Conservation (phyloP, 2,888 invertebrate genomes). For the Cataglyphis altisquamis region DNA sequence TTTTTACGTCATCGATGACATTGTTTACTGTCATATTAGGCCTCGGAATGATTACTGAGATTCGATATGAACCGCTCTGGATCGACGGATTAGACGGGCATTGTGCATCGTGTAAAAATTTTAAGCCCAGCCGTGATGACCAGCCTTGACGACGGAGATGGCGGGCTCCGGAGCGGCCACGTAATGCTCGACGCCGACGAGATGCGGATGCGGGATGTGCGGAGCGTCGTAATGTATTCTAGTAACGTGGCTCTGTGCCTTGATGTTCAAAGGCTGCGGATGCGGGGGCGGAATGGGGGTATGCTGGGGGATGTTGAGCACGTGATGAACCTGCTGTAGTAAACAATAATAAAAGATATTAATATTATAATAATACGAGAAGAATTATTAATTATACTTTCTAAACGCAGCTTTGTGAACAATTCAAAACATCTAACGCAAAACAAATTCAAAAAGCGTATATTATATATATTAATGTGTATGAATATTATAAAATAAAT, state of each 20-base stretch:
- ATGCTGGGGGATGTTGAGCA: constrained; percentile 81
- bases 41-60: constrained; percentile 56
- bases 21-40: constrained; percentile 55
- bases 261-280: constrained; percentile 82
- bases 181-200: constrained; percentile 87
- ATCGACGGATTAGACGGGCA: constrained; percentile 72
- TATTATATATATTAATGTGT: neutral
- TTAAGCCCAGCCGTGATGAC: constrained; percentile 80
- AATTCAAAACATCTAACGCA: neutral
- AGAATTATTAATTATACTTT: neutral
- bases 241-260: constrained; percentile 77
- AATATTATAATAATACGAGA: neutral
- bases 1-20: constrained; percentile 41
- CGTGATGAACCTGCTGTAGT: constrained; percentile 72
- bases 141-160: constrained; percentile 87
- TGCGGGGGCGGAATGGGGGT: constrained; percentile 82
- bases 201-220: constrained; percentile 87
- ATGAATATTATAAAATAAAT: neutral
- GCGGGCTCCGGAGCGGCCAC: constrained; percentile 87
- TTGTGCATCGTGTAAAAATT: constrained; percentile 33
- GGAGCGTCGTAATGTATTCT: constrained; percentile 80
- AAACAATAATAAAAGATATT: constrained; percentile 15
- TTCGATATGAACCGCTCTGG: constrained; percentile 75
- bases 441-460: neutral
- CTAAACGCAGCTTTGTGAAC: neutral